Conservation (phyloP, 2,113 vertebrate genomes). For the Brachyistius frenatus region DNA sequence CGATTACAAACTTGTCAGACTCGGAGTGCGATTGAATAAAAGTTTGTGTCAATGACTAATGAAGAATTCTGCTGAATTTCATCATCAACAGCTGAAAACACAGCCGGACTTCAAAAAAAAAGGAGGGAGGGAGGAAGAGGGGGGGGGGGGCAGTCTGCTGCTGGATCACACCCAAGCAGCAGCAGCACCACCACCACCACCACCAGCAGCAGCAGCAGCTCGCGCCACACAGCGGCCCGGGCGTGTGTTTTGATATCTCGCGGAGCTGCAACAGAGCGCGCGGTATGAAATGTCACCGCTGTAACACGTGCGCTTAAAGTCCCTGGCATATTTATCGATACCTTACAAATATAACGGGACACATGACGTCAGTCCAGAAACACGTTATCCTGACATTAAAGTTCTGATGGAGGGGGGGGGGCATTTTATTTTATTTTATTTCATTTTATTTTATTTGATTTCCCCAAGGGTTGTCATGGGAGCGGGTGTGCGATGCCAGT, state of each 20-base stretch:
- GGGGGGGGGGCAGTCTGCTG: slow-evolving; percentile 22
- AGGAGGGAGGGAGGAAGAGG: too few species aligned
- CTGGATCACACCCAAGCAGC: slow-evolving; percentile 58
- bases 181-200: slow-evolving; percentile 5
- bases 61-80: slow-evolving; percentile 25
- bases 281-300: slow-evolving; percentile 62
- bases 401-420: neutral
- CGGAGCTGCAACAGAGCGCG: slow-evolving; percentile 61
- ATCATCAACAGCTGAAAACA: slow-evolving; percentile 28
- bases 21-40: neutral
- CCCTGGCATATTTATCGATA: neutral
- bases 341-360: slow-evolving; percentile 5
- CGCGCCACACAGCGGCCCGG: slow-evolving; percentile 40
- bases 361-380: neutral
- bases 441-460: neutral
- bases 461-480: neutral
- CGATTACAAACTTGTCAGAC: neutral
- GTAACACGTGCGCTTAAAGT: slow-evolving; percentile 15
- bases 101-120: slow-evolving; percentile 7
- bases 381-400: neutral
- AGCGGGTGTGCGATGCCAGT: slow-evolving; percentile 17
- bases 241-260: slow-evolving; percentile 67
- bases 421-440: neutral
- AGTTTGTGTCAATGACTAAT: slow-evolving; percentile 16
- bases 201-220: slow-evolving; percentile 10